A percentile compares a stretch with the other conserved stretches of the same genome.
Evolutionary conservation across 2,888 invertebrate species (phyloP).

Genomic region (Lochmaea capreae): DNA sequence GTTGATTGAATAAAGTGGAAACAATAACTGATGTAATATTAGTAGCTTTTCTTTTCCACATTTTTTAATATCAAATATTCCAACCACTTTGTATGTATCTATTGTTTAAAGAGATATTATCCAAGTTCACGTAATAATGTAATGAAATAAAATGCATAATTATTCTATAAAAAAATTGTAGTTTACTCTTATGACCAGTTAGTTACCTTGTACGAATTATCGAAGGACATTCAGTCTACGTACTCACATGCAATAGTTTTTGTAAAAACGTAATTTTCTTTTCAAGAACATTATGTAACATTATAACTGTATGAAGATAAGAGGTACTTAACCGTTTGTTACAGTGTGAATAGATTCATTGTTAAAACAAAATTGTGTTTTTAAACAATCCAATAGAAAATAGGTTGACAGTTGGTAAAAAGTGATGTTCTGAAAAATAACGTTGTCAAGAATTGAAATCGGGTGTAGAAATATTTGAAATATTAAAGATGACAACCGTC

Average conservation of each 20-base stretch:
- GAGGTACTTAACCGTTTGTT: not conserved
- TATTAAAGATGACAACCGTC: too few relatives aligned
- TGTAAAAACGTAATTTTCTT: not conserved
- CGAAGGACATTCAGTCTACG: conserved; percentile 13
- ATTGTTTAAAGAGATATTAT: not conserved
- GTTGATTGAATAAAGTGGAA: too few relatives aligned
- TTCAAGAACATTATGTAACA: not conserved
- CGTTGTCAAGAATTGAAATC: too few relatives aligned
- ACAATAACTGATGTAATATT: too few relatives aligned
- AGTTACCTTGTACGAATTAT: conserved; percentile 16
- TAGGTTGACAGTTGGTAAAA: too few relatives aligned
- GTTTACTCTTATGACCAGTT: conserved; percentile 12
- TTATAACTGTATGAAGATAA: not conserved
- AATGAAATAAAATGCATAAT: conserved; percentile 15
- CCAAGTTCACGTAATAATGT: conserved; percentile 9
- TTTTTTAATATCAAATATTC: too few relatives aligned
- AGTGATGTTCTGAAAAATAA: too few relatives aligned
- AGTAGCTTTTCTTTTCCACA: too few relatives aligned
- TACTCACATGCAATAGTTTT: not conserved
- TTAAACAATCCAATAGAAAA: too few relatives aligned
- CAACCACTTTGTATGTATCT: not conserved
- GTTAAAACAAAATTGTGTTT: too few relatives aligned
- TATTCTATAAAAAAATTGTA: conserved; percentile 19
- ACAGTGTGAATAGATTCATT: not conserved
- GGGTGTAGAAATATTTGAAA: too few relatives aligned